Base-by-base conservation (phyloP, 2,888 invertebrate genomes). In the Himalopsyche tibetana region DNA sequence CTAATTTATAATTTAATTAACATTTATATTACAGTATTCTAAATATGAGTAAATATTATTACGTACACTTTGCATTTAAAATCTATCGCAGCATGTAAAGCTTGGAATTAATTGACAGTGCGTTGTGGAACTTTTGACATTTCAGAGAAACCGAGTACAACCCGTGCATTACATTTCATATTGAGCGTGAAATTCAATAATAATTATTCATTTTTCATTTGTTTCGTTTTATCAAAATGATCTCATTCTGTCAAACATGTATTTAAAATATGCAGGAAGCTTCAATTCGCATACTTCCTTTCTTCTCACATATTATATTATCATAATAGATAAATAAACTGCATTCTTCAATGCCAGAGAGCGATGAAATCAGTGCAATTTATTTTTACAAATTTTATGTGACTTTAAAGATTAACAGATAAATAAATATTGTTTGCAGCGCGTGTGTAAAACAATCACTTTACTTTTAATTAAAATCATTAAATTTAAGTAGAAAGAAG, bases 71-170 rank as follows among this genome's bases (percentile, higher is more conserved):
- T 63, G 63, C 63, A 63, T 63, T 63, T 19, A n/a, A 63, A n/a
- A 63, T 63, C 63, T 63, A 63, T 63, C 63, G 63, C 63, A 63
- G 63, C 63, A 63, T 63, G 19, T 63, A 63, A 63, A 63, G 63
- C 63, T 63, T 63, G 63, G 63, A 63, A 63, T 63, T 63, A 63
- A 63, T 63, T 63, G 63, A 63, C 63, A 63, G 63, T 63, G 63
- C 63, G 19, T 63, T 63, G 63, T 63, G 63, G 63, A 63, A 63
- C 63, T 19, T 51, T 63, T 63, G 63, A 63, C 63, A 63, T 63
- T 19, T n/a, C n/a, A 19, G 9, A 63, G 63, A 28, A 63, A 63
- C 11, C 19, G 19, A 63, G 63, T 15, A 63, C 6, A 19, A 63
- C 63, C 63, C 63, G 19, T 6, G 51, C 51, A 4, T 51, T 51